Base-by-base conservation (phyloP, 2,113 vertebrate species). In the Prinia subflava region DNA sequence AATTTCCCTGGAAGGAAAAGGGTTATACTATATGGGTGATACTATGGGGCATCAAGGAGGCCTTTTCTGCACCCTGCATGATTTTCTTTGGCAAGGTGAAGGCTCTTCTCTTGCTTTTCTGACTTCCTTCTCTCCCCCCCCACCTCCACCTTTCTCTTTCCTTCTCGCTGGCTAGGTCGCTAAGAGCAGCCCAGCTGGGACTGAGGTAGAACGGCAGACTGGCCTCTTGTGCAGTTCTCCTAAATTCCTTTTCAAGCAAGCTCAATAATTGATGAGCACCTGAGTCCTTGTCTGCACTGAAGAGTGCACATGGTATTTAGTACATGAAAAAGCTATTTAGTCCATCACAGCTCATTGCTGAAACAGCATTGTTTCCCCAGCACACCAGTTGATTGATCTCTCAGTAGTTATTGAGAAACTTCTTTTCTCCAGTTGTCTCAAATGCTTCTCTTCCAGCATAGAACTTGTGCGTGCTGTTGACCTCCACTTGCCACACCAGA, bases 201-300 rank as follows among this genome's bases (percentile, higher is more conserved):
- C 7, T 76, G 79, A 83, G 21, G 15, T 63, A 73, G 59, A 89
- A 41, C 70, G 90, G 73, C 80, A 93, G 81, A 90, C 94, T 81
- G 85, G 92, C 92, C 95, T 97, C 93, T 91, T 94, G 92, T 92
- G 83, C 95, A 69, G 90, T 92, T 96, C 94, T 96, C 79, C 93
- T 97, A 98, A 98, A 97, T 97, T 96, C 93, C 96, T 97, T 97
- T 98, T 98, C 96, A 97, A 97, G 96, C 91, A 92, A 67, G 57
- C 80, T 98, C 92, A 97, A 97, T 98, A 97, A 98, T 97, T 96
- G 93, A 98, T 98, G 92, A 97, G 67, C 89, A 94, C 94, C 95
- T 89, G 91, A 85, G 75, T 92, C 93, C 78, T 95, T 95, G 79
- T 92, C 92, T 75, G 37, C 31, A 23, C 85, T 87, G 85, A 74